Base-by-base conservation (phyloP, 1,140 invertebrate genomes). In the Drosophila littoralis region DNA sequence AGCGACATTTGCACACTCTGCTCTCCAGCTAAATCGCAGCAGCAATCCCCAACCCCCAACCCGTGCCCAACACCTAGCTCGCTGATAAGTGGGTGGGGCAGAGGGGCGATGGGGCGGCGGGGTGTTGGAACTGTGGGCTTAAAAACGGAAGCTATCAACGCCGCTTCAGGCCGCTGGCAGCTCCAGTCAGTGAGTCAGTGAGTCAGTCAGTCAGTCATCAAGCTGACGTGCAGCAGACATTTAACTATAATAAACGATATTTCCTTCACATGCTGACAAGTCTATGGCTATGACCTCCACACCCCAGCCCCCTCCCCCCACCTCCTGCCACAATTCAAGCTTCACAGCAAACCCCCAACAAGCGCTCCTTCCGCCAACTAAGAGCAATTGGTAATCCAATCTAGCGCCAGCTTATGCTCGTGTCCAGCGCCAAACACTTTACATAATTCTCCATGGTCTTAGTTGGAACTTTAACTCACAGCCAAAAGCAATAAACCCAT, bases 171-270 rank as follows among this genome's bases (percentile, higher is more conserved):
- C 65, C 15, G 17, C 40, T 42, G 55, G 42, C 72, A 48, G 33
- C 10, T 32, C 17, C 28, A 66, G 57, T 40, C 63, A 61, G 74
- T 77, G 61, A 70, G 74, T 61, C 63, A 61, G 78, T 61, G 59
- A 61, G 78, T 40, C 63, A 61, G 74, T 77, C 69, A 70, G 74
- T 65, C 63, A 61, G 78, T 67, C 75, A 77, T 77, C 70, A 65
- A 58, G 75, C 57, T 81, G 79, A 81, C 75, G 75, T 81, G 80
- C 75, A 75, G 70, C 70, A 61, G 79, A 82, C 79, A 76, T 82
- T 83, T 82, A 83, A 83, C 79, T 83, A 79, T 83, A 79, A 83
- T 82, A 82, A 83, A 83, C 81, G 76, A 83, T 83, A 83, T 71
- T 74, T 81, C 77, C 79, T 81, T 75, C 70, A 81, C 35, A 67